Base-by-base conservation (phyloP, 2,113 vertebrate genomes). In the Amblyopsis rosae region DNA sequence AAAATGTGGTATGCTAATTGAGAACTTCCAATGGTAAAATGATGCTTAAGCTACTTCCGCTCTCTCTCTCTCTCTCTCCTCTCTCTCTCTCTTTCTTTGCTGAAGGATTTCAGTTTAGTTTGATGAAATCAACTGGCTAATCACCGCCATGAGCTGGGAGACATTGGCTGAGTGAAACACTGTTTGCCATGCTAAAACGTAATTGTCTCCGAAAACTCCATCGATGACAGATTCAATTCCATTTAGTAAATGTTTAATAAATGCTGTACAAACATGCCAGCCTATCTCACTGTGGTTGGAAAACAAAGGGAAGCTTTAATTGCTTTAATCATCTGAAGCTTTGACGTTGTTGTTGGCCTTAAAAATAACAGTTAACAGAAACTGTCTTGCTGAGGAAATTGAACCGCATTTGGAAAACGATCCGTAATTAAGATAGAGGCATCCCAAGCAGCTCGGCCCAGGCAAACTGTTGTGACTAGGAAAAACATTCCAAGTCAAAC, bases 291-390 rank as follows among this genome's bases (percentile, higher is more conserved):
- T 87, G 88, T 82, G 93, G 95, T 94, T 82, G 68, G 89, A 93
- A 98, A 98, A 97, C 95, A 98, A 96, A 95, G 91, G 92, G 90
- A 96, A 96, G 92, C 94, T 96, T 96, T 96, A 99, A 99, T 97
- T 98, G 95, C 94, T 96, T 96, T 97, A 96, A 98, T 98, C 95
- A 95, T 94, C 92, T 90, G 87, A 87, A 83, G 92, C 93, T 94
- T 96, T 96, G 94, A 95, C 93, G 93, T 95, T 93, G 81, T 91
- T 93, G 89, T 91, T 94, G 93, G 92, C 94, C 90, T 92, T 92
- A 96, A 83, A 92, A 93, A 95, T 96, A 96, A 93, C 93, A 94
- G 93, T 94, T 94, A 94, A 94, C 93, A 96, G 91, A 84, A 94
- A 94, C 91, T 90, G 88, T 94, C 93, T 95, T 91, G 87, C 87